Conservation (phyloP, 2,113 vertebrate genomes). For the Phalacrocorax carbo region DNA sequence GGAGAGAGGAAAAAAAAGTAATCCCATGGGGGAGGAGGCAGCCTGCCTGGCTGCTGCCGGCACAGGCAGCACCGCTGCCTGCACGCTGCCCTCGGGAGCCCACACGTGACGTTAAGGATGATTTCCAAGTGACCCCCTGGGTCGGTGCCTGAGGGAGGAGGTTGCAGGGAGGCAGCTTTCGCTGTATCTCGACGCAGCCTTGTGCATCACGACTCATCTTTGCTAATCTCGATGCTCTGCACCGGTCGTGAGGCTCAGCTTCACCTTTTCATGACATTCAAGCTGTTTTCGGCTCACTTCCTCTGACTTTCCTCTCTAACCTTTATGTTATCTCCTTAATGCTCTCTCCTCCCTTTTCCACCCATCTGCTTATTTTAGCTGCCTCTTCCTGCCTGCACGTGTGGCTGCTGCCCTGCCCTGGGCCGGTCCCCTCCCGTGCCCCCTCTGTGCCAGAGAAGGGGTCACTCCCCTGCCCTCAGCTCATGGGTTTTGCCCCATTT, state of each 20-base stretch:
- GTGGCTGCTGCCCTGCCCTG: not conserved
- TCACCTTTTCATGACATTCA: slow-evolving; percentile 35
- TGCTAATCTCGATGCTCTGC: not conserved
- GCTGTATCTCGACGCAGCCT: not conserved
- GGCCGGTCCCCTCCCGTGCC: not conserved
- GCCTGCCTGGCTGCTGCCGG: not conserved
- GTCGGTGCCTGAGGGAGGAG: not conserved
- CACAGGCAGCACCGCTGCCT: not conserved
- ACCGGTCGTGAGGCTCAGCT: not conserved
- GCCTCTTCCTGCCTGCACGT: slow-evolving; percentile 32
- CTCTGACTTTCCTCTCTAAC: slow-evolving; percentile 39
- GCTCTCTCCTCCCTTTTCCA: slow-evolving; percentile 60
- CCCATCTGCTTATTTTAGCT: slow-evolving; percentile 64
- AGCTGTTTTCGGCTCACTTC: slow-evolving; percentile 31
- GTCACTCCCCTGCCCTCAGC: not conserved
- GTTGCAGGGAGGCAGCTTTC: not conserved
- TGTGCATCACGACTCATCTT: not conserved
- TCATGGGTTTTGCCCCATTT: not conserved
- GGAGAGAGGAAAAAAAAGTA: not conserved
- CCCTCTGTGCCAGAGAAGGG: not conserved
- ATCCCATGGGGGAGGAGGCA: not conserved
- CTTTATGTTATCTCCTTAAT: slow-evolving; percentile 52
- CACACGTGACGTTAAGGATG: rapidly evolving
- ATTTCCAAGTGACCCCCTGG: not conserved
- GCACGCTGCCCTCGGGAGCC: not conserved